Percentiles rank a stretch among this genome's conserved stretches.
phyloP scores from a whole-genome alignment of 1,140 invertebrate species.

The Orius laevigatus region DNA sequence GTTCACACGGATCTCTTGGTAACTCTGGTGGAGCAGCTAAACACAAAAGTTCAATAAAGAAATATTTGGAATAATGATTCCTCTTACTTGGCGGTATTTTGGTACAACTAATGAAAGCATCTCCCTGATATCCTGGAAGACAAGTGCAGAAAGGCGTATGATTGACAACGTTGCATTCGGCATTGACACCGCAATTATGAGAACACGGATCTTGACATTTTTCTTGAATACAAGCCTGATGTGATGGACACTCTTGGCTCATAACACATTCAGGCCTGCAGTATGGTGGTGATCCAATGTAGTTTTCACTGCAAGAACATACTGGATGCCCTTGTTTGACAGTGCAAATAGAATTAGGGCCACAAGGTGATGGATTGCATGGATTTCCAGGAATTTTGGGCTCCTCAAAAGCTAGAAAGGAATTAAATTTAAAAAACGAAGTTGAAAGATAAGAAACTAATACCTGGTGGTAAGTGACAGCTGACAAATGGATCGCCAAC shows the following conservation, averaged over 20 bases:
- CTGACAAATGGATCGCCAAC: conserved; percentile 64
- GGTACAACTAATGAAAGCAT: conserved; percentile 63
- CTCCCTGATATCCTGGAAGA: conserved; percentile 53
- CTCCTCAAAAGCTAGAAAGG: conserved; percentile 23
- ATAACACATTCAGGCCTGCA: conserved; percentile 40
- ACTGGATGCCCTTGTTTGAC: conserved; percentile 57
- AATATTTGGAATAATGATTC: not conserved
- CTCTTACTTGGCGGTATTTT: conserved; percentile 29
- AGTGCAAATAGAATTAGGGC: conserved; percentile 69
- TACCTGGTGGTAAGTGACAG: conserved; percentile 37
- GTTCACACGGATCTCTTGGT: conserved; percentile 48
- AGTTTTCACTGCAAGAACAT: conserved; percentile 51
- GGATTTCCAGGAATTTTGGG: conserved; percentile 35
- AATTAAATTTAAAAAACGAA: conserved; percentile 9
- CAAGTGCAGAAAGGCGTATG: conserved; percentile 70
- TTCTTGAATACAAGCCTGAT: conserved; percentile 62
- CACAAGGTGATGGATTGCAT: conserved; percentile 65
- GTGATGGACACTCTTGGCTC: conserved; percentile 37
- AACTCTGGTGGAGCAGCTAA: conserved; percentile 23
- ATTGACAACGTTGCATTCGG: conserved; percentile 60
- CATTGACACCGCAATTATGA: conserved; percentile 57
- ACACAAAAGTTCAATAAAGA: conserved; percentile 8
- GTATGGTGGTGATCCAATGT: conserved; percentile 37
- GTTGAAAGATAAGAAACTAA: conserved; percentile 3
- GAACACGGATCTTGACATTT: conserved; percentile 63